Conservation (phyloP, 2,888 invertebrate genomes). For the Athalia cordata region DNA sequence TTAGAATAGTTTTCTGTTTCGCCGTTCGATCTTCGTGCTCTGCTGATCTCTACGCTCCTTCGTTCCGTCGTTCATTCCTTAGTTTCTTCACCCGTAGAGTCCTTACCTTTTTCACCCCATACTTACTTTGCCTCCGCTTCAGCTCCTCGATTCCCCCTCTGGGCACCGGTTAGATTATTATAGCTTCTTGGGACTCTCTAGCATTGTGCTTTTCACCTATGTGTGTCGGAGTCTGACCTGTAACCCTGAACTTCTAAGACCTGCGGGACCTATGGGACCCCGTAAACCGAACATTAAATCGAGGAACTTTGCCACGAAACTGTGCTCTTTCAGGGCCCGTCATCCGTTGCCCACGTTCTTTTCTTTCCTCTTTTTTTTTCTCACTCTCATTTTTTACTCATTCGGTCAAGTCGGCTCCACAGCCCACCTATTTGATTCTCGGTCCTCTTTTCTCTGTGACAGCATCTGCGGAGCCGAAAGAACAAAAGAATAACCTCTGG, state of each 20-base stretch:
- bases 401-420: neutral
- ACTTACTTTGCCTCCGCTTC: conserved; percentile 43
- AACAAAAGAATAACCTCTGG: conserved; percentile 37
- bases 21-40: conserved; percentile 47
- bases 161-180: conserved; percentile 29
- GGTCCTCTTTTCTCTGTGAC: conserved; percentile 27
- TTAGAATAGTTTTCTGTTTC: conserved; percentile 51
- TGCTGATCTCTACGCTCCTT: conserved; percentile 47
- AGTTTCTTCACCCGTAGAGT: conserved; percentile 43
- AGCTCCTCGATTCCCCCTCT: conserved; percentile 16
- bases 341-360: neutral
- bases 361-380: neutral
- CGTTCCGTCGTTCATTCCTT: conserved; percentile 38
- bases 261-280: conserved; percentile 4
- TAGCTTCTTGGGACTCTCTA: conserved; percentile 52
- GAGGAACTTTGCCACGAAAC: conserved; percentile 38
- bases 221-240: conserved; percentile 18
- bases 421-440: conserved; percentile 31
- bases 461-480: conserved; percentile 24
- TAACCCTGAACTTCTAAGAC: conserved; percentile 20
- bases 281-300: conserved; percentile 35
- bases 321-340: neutral
- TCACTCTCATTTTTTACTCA: neutral
- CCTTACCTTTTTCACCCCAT: conserved; percentile 47
- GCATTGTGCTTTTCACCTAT: conserved; percentile 26